These are phyloP conservation scores for Saimiri boliviensis DNA, from an alignment of 2,113 vertebrate species.

Conservation along the genomic window DNA sequence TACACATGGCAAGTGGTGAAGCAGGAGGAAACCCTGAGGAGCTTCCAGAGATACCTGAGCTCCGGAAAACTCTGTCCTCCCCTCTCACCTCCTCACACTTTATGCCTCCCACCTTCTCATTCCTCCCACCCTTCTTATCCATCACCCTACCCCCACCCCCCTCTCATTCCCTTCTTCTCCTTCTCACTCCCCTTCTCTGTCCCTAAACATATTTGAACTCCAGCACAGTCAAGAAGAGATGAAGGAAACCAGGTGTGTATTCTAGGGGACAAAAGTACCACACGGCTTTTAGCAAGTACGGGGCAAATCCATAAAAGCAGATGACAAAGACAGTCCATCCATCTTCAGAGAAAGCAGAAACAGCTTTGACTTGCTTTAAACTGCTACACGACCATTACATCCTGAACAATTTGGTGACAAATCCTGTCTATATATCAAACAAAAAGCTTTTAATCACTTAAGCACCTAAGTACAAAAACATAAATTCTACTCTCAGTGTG, in stretches of 20 bases:
- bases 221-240: neutral
- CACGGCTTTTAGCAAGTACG: conserved; percentile 5
- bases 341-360: conserved; percentile 43
- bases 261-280: neutral
- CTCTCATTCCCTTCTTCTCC: neutral
- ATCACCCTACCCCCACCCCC: no score
- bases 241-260: neutral
- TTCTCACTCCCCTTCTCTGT: neutral
- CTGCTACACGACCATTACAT: neutral
- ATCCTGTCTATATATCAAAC: conserved; percentile 67
- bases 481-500: conserved; percentile 13
- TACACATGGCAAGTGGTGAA: neutral
- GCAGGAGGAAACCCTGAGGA: neutral
- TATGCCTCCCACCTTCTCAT: neutral
- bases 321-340: neutral
- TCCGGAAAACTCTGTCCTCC: neutral
- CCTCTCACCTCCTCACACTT: neutral
- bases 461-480: conserved; percentile 59
- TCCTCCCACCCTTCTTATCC: no score
- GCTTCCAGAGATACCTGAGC: neutral
- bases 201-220: neutral
- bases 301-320: neutral
- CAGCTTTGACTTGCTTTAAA: neutral
- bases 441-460: conserved; percentile 68
- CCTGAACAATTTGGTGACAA: conserved; percentile 37